Evolutionary conservation across 2,113 vertebrate species (phyloP), one percentile per base, ranked within the genome.

Genomic region (Urocolius indicus): DNA sequence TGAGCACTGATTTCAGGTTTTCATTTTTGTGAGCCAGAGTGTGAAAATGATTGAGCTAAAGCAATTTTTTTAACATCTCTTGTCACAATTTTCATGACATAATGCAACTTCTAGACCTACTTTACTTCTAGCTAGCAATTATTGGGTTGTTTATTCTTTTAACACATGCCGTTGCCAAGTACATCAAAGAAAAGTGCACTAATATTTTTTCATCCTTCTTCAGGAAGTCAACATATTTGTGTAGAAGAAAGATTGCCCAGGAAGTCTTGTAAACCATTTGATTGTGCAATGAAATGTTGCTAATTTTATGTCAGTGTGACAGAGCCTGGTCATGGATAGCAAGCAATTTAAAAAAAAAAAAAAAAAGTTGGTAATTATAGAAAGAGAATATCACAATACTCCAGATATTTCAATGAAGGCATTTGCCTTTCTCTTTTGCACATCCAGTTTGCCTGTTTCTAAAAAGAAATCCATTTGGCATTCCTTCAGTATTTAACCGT

Each of bases 181-280:
- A 87, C 59, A 88, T 96, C 85, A 96, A 90, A 93, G 93, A 86
- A 88, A 94, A 94, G n/a, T 78, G 76, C 61, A 88, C 65, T 45
- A 89, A 26, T 26, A 10, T 75, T 68, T 81, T 93, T 92, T 94
- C 80, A 82, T 93, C 72, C 63, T 72, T 87, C 65, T 52, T 77
- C 54, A 74, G 83, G 41, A 93, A 95, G 49, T 65, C 26, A 57
- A 41, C 20, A 22, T 79, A 79, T 79, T 94, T 84, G 41, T 87
- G 81, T 67, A 75, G 49, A 77, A 82, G 41, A 76, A 68, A 84
- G n/a, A 52, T 34, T 90, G 22, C 59, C 48, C 19, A 24, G 18
- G 23, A 71, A 45, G 19, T 55, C 46, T 68, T 59, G 32, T 75
- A 57, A 93, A 49, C 48, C 22, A 52, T 36, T 87, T 13, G 49